phyloP scores from a whole-genome alignment of 2,797 vertebrate genomes.

The Rhabdophis nuchalis region DNA sequence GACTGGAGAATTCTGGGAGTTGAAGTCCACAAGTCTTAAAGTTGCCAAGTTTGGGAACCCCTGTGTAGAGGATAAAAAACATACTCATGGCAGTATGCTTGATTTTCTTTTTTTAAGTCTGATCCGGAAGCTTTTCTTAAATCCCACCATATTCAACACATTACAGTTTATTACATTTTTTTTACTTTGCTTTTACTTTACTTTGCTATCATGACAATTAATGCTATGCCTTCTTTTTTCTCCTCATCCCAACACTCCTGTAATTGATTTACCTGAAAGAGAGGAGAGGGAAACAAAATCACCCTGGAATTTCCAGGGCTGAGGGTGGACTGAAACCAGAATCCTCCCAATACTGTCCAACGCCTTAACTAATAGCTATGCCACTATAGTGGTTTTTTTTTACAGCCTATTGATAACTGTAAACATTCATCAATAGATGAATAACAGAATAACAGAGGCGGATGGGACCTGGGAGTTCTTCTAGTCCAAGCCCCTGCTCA shows the following conservation, averaged over 20 bases:
- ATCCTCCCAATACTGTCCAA: not conserved
- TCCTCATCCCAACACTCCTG: not conserved
- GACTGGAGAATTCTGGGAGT: too few relatives aligned
- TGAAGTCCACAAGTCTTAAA: too few relatives aligned
- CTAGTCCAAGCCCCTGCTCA: too few relatives aligned
- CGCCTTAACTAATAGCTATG: not conserved
- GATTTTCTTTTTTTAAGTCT: not conserved
- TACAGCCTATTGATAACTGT: not conserved
- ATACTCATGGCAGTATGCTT: not conserved
- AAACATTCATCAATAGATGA: not conserved
- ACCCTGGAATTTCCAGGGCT: not conserved
- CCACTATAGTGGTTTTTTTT: not conserved
- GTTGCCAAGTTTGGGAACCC: too few relatives aligned
- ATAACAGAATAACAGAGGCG: too few relatives aligned
- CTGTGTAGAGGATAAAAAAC: not conserved
- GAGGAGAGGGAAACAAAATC: not conserved
- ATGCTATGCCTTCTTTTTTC: not conserved
- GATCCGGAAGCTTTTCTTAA: not conserved
- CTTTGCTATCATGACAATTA: not conserved
- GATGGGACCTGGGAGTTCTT: too few relatives aligned
- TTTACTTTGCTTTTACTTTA: not conserved
- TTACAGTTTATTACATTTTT: not conserved
- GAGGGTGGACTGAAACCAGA: not conserved
- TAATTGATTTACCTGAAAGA: not conserved
- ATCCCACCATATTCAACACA: not conserved